Conservation (phyloP, 2,888 invertebrate genomes). For the Aphrophora alni region DNA sequence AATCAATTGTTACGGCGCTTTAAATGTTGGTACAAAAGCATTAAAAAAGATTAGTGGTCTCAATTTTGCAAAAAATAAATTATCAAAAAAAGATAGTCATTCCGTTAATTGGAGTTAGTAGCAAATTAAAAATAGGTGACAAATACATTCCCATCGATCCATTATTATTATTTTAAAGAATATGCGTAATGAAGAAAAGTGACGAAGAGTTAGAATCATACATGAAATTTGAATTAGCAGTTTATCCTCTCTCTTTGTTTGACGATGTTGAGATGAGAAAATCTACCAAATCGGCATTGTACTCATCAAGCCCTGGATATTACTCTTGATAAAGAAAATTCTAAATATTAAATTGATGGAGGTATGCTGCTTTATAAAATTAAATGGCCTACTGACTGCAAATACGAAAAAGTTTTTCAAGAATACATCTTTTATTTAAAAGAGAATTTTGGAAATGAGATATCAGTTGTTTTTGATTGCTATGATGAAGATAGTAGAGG, state of each 20-base stretch:
- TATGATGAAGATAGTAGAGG: neutral
- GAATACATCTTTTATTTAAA: neutral
- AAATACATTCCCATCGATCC: neutral
- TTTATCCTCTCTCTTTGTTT: neutral
- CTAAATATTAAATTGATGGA: neutral
- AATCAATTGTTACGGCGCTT: constrained; percentile 6
- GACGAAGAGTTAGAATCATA: neutral
- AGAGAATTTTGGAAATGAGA: neutral
- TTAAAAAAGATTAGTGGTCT: neutral
- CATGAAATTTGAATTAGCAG: neutral
- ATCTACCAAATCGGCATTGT: neutral
- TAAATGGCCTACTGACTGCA: neutral
- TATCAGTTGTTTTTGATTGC: neutral
- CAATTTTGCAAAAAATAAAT: neutral
- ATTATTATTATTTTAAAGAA: neutral
- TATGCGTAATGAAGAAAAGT: neutral
- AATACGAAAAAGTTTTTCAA: neutral
- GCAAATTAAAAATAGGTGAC: neutral
- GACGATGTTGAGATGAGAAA: neutral
- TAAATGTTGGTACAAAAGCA: neutral
- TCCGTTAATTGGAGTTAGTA: neutral
- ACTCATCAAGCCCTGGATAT: neutral
- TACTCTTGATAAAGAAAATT: neutral
- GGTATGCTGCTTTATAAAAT: neutral
- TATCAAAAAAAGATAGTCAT: neutral